Base-by-base conservation (phyloP, 2,888 invertebrate species). In the Ennomos quercinarius region DNA sequence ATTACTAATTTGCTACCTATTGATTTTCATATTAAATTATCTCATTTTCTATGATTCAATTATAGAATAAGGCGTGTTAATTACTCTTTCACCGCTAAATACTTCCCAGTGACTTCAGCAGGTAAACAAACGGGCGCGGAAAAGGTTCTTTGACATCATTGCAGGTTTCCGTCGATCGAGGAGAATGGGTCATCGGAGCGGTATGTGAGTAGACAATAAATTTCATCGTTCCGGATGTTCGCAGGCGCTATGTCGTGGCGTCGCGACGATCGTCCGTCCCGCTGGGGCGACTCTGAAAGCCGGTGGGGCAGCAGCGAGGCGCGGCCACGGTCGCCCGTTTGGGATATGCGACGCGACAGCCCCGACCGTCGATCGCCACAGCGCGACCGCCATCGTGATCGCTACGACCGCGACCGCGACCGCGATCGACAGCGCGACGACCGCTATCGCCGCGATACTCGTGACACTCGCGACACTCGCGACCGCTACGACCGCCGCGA, bases 221-320 rank as follows among this genome's bases (percentile, higher is more conserved):
- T 81, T 89, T 87, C 79, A 89, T 83, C 77, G 67, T 72, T 78
- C 78, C 75, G 80, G 81, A 68, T 90, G 86, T 91, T 91, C 87
- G 75, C 91, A 91, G 91, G 87, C 80, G 76, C 74, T 73, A 91
- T 91, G 91, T 91, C 91, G 77, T 89, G 91, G 91, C 84, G 91
- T 66, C 80, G 88, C 56, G 88, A 89, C 63, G 88, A 86, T 64
- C 82, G 89, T 54, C 74, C 76, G 56, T 72, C 84, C 63, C 83
- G 71, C 63, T 73, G 69, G 48, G 50, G 63, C 17, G 64, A 55
- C 9, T 40, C 27, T 1, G 51, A 34, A 10, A 34, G 38, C 39
- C 82, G 89, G 13, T 89, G 90, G 89, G 83, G 80, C 61, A 84
- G 69, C 42, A 61, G 70, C 63, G 67, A 82, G 34, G 9, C 12